phyloP scores from a whole-genome alignment of 92 coral and sea anemone species.

The Virgularia gustaviana region DNA sequence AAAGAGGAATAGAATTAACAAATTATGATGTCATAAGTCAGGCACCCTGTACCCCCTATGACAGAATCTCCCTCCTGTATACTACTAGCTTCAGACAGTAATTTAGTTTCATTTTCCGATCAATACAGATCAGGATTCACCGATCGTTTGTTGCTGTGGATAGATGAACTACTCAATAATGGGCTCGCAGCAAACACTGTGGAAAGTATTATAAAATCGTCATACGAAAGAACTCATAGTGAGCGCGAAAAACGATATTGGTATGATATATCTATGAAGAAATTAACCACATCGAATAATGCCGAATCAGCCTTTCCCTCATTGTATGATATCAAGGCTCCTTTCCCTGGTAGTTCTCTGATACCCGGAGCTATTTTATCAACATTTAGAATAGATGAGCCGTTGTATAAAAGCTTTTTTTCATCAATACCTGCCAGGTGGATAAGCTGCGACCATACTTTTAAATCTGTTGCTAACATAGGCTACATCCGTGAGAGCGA shows the following conservation, averaged over 20 bases:
- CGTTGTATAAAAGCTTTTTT: too few species aligned
- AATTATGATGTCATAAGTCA: too few species aligned
- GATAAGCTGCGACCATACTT: slow-evolving; percentile 30
- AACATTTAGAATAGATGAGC: not conserved
- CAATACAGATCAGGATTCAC: not conserved
- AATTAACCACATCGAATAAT: not conserved
- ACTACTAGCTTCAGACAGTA: too few species aligned
- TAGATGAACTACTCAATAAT: not conserved
- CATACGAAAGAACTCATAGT: not conserved
- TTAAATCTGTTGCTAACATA: slow-evolving; percentile 34
- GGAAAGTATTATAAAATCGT: not conserved
- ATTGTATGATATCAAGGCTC: not conserved
- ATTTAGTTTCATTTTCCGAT: too few species aligned
- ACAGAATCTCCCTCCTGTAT: too few species aligned
- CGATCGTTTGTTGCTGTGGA: not conserved
- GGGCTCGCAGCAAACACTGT: not conserved
- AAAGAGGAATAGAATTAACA: too few species aligned
- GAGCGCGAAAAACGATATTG: too few species aligned
- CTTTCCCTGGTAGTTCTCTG: not conserved
- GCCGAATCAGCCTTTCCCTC: not conserved
- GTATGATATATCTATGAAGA: too few species aligned
- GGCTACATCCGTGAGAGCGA: slow-evolving; percentile 30
- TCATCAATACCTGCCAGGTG: slow-evolving; percentile 8
- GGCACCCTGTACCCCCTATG: too few species aligned
- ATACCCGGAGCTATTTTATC: not conserved